These are phyloP conservation scores for Stichodactyla helianthus DNA, from an alignment of 64 coral and sea anemone genomes.

Conservation along the genomic window DNA sequence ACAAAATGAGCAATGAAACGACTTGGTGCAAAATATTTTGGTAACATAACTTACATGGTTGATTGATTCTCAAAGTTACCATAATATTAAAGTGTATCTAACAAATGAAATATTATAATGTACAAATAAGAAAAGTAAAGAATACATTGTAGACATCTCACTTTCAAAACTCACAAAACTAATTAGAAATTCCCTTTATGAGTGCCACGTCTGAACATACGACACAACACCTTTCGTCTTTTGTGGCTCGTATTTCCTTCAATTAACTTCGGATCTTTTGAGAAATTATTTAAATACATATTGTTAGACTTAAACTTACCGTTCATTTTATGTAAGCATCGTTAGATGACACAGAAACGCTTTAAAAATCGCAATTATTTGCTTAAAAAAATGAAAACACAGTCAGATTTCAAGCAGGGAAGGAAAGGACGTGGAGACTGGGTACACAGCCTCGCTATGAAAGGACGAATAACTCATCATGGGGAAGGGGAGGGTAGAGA, in stretches of 20 bases:
- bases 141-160: not conserved
- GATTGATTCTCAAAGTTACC: not conserved
- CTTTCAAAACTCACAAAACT: not conserved
- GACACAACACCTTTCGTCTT: not conserved
- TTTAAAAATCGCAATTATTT: not conserved
- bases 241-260: not conserved
- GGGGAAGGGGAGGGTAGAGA: not conserved
- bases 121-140: not conserved
- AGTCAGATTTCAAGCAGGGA: not conserved
- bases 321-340: constrained; percentile 92
- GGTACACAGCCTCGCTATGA: constrained; percentile 20
- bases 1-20: too few relatives aligned
- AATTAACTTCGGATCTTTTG: not conserved
- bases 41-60: too few relatives aligned
- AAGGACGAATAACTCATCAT: not conserved
- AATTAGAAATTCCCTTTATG: constrained; percentile 10
- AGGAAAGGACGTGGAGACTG: not conserved
- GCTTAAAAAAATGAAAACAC: not conserved
- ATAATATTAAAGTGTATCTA: not conserved
- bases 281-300: not conserved
- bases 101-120: not conserved
- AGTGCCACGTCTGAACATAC: not conserved
- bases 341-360: constrained; percentile 1
- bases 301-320: constrained; percentile 39
- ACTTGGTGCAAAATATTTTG: too few relatives aligned